These are phyloP conservation scores for Drosophila littoralis DNA, from an alignment of 1,140 invertebrate genomes.

Conservation along the genomic window DNA sequence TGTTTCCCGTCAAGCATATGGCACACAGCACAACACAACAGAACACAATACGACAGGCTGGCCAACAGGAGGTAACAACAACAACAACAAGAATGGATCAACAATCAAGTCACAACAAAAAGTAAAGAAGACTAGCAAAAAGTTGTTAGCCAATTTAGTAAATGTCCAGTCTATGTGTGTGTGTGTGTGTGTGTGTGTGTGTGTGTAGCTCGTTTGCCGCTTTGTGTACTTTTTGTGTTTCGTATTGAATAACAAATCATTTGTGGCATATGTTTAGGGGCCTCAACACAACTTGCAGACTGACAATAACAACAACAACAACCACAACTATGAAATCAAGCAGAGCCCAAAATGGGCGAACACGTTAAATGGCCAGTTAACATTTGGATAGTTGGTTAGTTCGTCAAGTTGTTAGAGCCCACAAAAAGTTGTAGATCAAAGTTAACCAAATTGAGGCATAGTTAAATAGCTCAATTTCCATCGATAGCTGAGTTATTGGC, in stretches of 20 bases:
- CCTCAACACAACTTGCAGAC: conserved; percentile 19
- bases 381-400: conserved; percentile 27
- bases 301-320: background rate
- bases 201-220: conserved; percentile 68
- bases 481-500: conserved; percentile 1
- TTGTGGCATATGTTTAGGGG: conserved; percentile 70
- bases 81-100: conserved; percentile 35
- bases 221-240: conserved; percentile 75
- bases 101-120: conserved; percentile 30
- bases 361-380: conserved; percentile 54
- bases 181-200: conserved; percentile 32
- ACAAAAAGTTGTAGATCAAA: conserved; percentile 22
- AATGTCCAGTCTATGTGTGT: conserved; percentile 65
- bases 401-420: conserved; percentile 7
- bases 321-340: conserved; percentile 12
- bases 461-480: conserved; percentile 9
- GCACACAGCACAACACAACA: conserved; percentile 38
- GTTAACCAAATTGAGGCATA: conserved; percentile 24
- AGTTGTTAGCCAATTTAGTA: conserved; percentile 79
- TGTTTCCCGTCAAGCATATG: conserved; percentile 63
- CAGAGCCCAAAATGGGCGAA: conserved; percentile 30
- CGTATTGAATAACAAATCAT: conserved; percentile 80
- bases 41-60: conserved; percentile 43
- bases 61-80: conserved; percentile 45
- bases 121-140: conserved; percentile 50